Evolutionary conservation across 2,797 vertebrate genomes (phyloP), one percentile per base, ranked within the genome.

Genomic region (Leptoclinus maculatus): DNA sequence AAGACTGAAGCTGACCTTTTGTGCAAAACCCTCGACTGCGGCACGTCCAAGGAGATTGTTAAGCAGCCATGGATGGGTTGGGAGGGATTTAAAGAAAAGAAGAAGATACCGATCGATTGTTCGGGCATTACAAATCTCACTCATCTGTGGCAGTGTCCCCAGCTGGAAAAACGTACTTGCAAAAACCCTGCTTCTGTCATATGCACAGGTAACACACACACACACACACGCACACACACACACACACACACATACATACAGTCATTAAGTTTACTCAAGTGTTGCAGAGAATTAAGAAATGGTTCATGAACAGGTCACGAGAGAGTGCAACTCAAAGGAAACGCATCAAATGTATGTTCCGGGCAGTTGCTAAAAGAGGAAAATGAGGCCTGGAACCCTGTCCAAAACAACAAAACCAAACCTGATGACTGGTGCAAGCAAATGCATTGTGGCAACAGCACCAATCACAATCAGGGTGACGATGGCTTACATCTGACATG

Each of bases 61-160:
- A 0, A 0, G 0, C 0, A 21, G 0, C 0, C 3, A 0, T 39
- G 32, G 79, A 60, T 21, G 43, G 3, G 0, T 0, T 7, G 2
- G 21, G 1, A 51, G 0, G 0, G 0, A 2, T 71, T 68, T 1
- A 0, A 0, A 0, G 0, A 0, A 13, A 53, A 25, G 43, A 47
- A 0, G 0, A 57, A 5, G 29, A 82, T 29, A 5, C 27, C 0
- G 3, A 4, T 90, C n/a, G 2, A 29, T 0, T 94, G 94, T 69
- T 0, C 11, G 0, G 41, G 0, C 56, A 14, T 23, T 3, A 0
- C 1, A 0, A 0, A 14, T 0, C 10, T 72, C 4, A 0, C 14
- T 0, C 7, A 84, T 29, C 74, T 87, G 19, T 95, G 94, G 95
- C 91, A 94, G 16, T 94, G 94, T 76, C 73, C 27, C 1, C 5